A percentile compares a stretch with the other conserved stretches of the same genome.
Evolutionary conservation across 2,113 vertebrate genomes (phyloP).

Genomic region (Zosterops japonicus): DNA sequence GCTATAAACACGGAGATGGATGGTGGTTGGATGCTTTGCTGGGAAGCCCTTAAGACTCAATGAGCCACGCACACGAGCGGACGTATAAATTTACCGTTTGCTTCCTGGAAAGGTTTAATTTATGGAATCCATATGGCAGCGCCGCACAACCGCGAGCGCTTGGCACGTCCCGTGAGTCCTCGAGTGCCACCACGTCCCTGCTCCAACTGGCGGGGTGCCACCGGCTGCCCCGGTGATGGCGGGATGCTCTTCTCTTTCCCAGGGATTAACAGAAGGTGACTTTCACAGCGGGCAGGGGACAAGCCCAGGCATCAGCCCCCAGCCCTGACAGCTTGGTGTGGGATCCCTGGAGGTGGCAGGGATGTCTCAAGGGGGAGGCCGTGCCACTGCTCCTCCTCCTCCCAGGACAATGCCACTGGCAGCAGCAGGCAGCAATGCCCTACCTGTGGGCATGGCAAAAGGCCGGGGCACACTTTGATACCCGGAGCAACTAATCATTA

Average conservation of each 20-base stretch:
- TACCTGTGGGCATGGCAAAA: conserved; percentile 15
- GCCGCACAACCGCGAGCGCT: not conserved
- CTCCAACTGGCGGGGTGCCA: conserved; percentile 35
- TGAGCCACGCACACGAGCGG: not conserved
- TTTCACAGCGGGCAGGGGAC: not conserved
- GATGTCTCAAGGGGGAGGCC: fast-evolving
- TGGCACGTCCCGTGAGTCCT: not conserved
- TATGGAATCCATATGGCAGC: conserved; percentile 73
- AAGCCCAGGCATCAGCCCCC: not conserved
- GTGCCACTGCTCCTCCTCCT: fast-evolving
- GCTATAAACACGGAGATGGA: not conserved
- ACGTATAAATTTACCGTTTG: conserved; percentile 21
- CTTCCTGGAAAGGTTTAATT: conserved; percentile 71
- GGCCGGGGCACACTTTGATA: not conserved
- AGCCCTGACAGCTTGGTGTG: not conserved
- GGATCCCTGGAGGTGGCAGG: not conserved
- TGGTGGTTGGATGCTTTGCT: not conserved
- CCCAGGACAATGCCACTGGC: fast-evolving
- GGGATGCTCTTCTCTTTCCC: not conserved
- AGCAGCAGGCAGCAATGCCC: not conserved
- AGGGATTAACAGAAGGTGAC: not conserved
- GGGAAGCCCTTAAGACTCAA: conserved; percentile 32
- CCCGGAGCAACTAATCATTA: conserved; percentile 8
- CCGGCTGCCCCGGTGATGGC: not conserved
- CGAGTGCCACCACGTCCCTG: conserved; percentile 1